These are phyloP conservation scores for Bursaphelenchus mucronatus DNA, from an alignment of 1,140 invertebrate genomes.

Conservation along the genomic window DNA sequence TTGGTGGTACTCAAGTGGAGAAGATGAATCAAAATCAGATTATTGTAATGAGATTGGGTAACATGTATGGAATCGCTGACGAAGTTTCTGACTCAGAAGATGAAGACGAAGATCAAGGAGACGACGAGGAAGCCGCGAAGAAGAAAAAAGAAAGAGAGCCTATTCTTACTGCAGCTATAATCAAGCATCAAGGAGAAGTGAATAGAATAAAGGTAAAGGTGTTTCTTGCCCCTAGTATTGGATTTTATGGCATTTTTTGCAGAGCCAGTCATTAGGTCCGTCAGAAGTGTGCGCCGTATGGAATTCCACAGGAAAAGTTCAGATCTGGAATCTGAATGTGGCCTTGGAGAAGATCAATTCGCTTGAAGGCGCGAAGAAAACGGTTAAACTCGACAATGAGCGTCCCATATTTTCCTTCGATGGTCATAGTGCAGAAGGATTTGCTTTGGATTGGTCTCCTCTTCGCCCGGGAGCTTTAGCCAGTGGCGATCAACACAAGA, in stretches of 20 bases:
- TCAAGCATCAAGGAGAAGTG: constrained; percentile 43
- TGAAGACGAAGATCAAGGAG: constrained; percentile 48
- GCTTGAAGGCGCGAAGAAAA: constrained; percentile 20
- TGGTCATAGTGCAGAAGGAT: constrained; percentile 87
- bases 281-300: constrained; percentile 40
- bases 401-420: constrained; percentile 79
- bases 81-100: constrained; percentile 19
- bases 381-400: constrained; percentile 58
- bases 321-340: constrained; percentile 41
- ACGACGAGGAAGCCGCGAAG: constrained; percentile 20
- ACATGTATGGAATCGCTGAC: constrained; percentile 43
- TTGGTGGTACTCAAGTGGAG: constrained; percentile 49
- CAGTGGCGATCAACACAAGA: constrained; percentile 48
- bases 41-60: constrained; percentile 39
- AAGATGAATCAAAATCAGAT: constrained; percentile 44
- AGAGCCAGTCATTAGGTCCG: constrained; percentile 36
- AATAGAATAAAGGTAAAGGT: constrained; percentile 41
- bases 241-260: background rate
- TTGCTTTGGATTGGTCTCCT: constrained; percentile 85
- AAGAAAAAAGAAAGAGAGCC: constrained; percentile 27
- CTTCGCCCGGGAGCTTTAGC: constrained; percentile 69
- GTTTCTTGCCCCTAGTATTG: constrained; percentile 1
- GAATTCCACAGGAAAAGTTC: constrained; percentile 47
- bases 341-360: constrained; percentile 18
- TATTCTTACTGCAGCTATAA: constrained; percentile 42